Percentiles rank a stretch among this genome's conserved stretches.
These are phyloP conservation scores for Orthosia cruda DNA, from an alignment of 2,888 invertebrate species.

Conservation along the genomic window DNA sequence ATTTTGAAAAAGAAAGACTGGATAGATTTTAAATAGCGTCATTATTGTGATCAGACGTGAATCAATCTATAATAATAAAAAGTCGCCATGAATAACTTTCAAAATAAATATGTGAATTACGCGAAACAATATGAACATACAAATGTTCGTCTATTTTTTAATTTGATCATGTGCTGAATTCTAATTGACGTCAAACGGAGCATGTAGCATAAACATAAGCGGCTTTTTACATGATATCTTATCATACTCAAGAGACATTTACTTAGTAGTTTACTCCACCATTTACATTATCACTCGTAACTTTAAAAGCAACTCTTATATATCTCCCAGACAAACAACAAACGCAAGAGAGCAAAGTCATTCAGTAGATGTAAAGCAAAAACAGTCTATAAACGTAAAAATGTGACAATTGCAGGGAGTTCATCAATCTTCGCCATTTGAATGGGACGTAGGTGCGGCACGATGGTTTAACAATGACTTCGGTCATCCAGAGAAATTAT, in stretches of 20 bases:
- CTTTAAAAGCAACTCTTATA: conserved; percentile 37
- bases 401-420: conserved; percentile 89
- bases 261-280: conserved; percentile 37
- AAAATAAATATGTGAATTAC: neutral
- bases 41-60: neutral
- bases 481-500: conserved; percentile 91
- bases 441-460: conserved; percentile 81
- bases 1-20: neutral
- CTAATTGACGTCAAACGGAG: conserved; percentile 48
- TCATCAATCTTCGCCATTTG: conserved; percentile 89
- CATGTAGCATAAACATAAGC: conserved; percentile 33
- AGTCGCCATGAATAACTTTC: too few relatives aligned
- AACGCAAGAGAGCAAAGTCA: conserved; percentile 71
- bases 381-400: conserved; percentile 88
- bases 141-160: conserved; percentile 22
- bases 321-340: conserved; percentile 45
- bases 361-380: conserved; percentile 79
- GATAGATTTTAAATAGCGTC: neutral
- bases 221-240: conserved; percentile 41
- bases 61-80: neutral
- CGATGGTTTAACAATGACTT: conserved; percentile 86
- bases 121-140: neutral
- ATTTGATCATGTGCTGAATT: conserved; percentile 35
- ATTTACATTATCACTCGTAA: conserved; percentile 40
- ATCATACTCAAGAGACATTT: conserved; percentile 39